Conservation (phyloP, 2,797 vertebrate genomes). For the Onychomys leucogaster region DNA sequence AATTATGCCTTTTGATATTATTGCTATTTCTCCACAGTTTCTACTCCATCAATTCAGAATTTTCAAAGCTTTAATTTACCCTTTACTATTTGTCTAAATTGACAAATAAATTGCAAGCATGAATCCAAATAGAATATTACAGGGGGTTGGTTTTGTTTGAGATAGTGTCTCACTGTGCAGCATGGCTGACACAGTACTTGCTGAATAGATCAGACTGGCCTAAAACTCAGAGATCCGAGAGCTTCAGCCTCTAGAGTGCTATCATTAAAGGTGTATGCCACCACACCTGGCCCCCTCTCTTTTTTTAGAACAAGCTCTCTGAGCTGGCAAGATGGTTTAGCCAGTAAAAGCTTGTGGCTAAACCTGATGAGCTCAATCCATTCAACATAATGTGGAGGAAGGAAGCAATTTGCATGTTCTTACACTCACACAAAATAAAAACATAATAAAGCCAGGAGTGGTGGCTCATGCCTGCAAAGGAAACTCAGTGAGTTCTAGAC, state of each 20-base stretch:
- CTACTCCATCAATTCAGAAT: constrained; percentile 60
- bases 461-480: not conserved
- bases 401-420: not conserved
- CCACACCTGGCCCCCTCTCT: not conserved
- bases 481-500: not conserved
- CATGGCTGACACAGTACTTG: not conserved
- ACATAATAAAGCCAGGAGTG: not conserved
- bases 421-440: not conserved
- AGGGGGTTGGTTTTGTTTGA: not conserved
- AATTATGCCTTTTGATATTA: constrained; percentile 57
- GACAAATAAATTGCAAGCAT: constrained; percentile 22
- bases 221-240: not conserved
- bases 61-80: constrained; percentile 24
- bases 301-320: not conserved
- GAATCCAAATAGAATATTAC: constrained; percentile 8
- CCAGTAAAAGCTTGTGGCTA: not conserved
- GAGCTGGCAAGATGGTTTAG: not conserved
- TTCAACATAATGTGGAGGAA: not conserved
- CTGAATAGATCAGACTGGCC: not conserved
- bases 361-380: not conserved
- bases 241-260: not conserved
- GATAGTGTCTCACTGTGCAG: not conserved
- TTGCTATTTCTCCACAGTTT: constrained; percentile 34
- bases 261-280: not conserved
- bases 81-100: constrained; percentile 62